These are phyloP conservation scores for Corythoichthys haematopterus DNA, from an alignment of 2,113 vertebrate species.

Conservation along the genomic window DNA sequence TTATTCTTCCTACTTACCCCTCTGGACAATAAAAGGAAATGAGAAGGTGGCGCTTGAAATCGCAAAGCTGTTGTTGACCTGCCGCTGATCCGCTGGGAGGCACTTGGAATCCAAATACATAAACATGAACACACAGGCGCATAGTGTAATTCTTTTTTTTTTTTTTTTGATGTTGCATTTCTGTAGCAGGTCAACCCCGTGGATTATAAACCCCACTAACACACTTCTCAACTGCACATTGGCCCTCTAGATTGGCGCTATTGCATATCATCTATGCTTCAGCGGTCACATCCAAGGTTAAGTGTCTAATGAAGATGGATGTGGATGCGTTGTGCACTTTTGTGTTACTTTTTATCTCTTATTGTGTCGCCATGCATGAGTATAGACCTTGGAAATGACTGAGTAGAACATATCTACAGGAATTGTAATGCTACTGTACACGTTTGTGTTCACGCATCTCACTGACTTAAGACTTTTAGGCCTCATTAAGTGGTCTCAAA, in stretches of 20 bases:
- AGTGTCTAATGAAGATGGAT: slow-evolving; percentile 54
- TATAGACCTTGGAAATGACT: neutral
- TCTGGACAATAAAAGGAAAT: neutral
- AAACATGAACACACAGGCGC: slow-evolving; percentile 10
- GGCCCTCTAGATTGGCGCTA: slow-evolving; percentile 10
- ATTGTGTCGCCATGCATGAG: slow-evolving; percentile 7
- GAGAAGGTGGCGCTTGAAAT: slow-evolving; percentile 5
- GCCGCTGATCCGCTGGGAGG: neutral
- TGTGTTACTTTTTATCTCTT: slow-evolving; percentile 16
- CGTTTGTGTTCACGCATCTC: neutral
- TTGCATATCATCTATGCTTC: slow-evolving; percentile 28
- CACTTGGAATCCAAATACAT: neutral
- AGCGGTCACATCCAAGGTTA: slow-evolving; percentile 43
- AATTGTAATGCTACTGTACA: neutral
- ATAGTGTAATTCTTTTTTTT: neutral
- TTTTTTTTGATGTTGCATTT: neutral
- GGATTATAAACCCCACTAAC: neutral
- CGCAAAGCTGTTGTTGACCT: slow-evolving; percentile 3
- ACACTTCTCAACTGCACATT: slow-evolving; percentile 6
- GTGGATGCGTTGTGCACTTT: slow-evolving; percentile 12
- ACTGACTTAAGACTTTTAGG: neutral
- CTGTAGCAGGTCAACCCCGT: neutral
- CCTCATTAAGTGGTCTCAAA: slow-evolving; percentile 16
- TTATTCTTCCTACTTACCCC: neutral
- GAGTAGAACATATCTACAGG: neutral